Base-by-base conservation (phyloP, 1,140 invertebrate species). In the Proales similis region DNA sequence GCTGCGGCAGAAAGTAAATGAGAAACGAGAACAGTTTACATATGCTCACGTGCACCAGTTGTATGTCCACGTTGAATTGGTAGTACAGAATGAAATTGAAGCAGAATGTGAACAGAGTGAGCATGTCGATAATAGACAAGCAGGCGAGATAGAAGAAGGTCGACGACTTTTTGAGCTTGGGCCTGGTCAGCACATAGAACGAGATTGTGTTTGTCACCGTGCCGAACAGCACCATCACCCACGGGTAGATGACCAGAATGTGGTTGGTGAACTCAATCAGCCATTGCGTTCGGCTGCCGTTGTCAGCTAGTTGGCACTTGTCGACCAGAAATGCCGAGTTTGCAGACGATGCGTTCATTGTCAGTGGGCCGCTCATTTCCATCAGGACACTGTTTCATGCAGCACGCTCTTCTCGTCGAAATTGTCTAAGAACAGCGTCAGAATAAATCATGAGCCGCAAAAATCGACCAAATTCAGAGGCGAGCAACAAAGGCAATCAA, bases 1-100 rank as follows among this genome's bases (percentile, higher is more conserved):
- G 47, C 24, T 61, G 57, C 32, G 57, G 57, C 17, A 61, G 24
- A 61, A 61, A 61, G 38, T 61, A 61, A 61, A 45, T 61, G 9
- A 45, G 36, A 61, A 61, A 61, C 26, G 57, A 45, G 39, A 38
- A 46, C 9, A 61, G 20, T 32, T 61, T 61, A 32, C 57, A 61
- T 11, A 42, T 30, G 14, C 22, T 9, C 6, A 61, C 22, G 36
- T 27, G 24, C 36, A n/a, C 1, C 3, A 9, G 0, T 61, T 61
- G 57, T 46, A 61, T 27, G 30, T 61, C 42, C 45, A 30, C 47
- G 14, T 32, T 32, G 19, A 61, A 61, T 20, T 61, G 26, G 36
- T 61, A 30, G n/a, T 29, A 43, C 22, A 46, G 26, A 19, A 61
- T 14, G 14, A 61, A 20, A 46, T 61, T 61, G 5, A 46, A 7